Evolutionary conservation across 2,888 invertebrate species (phyloP), one percentile per base, ranked within the genome.

Genomic region (Hyposoter didymator): DNA sequence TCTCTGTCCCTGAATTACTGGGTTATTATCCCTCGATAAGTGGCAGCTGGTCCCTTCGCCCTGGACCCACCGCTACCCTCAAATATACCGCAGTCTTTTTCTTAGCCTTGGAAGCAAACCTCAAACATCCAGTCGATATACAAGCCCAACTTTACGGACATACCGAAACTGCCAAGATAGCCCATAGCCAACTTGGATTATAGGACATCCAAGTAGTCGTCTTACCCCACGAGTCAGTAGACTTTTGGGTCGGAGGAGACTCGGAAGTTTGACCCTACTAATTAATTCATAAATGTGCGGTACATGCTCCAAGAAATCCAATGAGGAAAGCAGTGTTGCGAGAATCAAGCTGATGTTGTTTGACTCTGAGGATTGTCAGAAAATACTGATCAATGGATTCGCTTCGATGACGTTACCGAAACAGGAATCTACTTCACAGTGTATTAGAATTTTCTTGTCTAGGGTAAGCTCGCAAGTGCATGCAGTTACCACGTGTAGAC

Each of bases 11-110:
- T 83, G 89, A 90, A 91, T 92, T 92, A 91, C 89, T 88, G 89
- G 87, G 90, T 91, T 91, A 91, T 91, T 90, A 91, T 92, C 91
- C 91, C 89, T 90, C 86, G 91, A 90, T 92, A 92, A 92, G 91
- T 92, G 92, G 90, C 88, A 92, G 92, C 90, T 89, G 82, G 78
- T 79, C 76, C 78, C 78, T 85, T 82, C 74, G 74, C 82, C 81
- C 69, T 45, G 78, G 74, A 78, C 79, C 69, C 83, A 35, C 35
- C 55, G 32, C 49, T 66, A 70, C 76, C 49, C 72, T 74, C 70
- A 35, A n/a, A 35, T 69, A 69, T 32, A 74, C 69, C 19, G 39
- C 62, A 72, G 81, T 84, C 86, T 84, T 84, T 80, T 79, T 75
- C 35, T 62, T 74, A 78, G 43, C 89, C 90, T 90, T 89, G 89